Evolutionary conservation across 2,888 invertebrate genomes (phyloP).

Genomic region (Ethmia dodecea): DNA sequence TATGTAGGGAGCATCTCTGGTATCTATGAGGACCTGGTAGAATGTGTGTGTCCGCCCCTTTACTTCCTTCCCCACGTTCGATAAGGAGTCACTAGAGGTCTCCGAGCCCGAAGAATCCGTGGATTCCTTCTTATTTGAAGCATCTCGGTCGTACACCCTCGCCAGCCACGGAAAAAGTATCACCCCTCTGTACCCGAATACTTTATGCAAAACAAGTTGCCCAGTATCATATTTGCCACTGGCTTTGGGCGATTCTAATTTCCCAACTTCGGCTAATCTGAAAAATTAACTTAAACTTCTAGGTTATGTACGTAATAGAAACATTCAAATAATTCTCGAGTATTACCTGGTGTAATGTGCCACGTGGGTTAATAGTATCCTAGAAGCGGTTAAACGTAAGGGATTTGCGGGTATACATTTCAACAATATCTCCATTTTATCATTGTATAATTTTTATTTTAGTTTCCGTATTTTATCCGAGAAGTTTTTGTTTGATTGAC

Average conservation of each 20-base stretch:
- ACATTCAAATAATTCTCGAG: conserved; percentile 12
- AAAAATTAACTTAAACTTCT: conserved; percentile 17
- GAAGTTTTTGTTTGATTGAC: conserved; percentile 48
- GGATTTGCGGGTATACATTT: conserved; percentile 60
- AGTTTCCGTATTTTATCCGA: conserved; percentile 26
- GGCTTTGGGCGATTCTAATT: conserved; percentile 90
- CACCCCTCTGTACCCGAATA: conserved; percentile 98
- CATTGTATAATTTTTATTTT: conserved; percentile 60
- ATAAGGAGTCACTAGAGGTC: conserved; percentile 50
- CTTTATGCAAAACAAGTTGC: conserved; percentile 95
- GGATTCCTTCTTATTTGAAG: conserved; percentile 82
- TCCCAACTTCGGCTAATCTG: conserved; percentile 96
- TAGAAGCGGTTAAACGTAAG: conserved; percentile 52
- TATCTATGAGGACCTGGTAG: conserved; percentile 98
- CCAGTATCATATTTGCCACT: conserved; percentile 97
- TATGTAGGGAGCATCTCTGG: conserved; percentile 97
- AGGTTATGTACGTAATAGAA: conserved; percentile 59
- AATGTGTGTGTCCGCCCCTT: conserved; percentile 95
- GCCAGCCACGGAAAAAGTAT: conserved; percentile 98
- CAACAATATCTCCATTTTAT: conserved; percentile 73
- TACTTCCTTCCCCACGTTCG: conserved; percentile 87
- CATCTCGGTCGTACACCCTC: conserved; percentile 95
- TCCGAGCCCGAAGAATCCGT: conserved; percentile 45
- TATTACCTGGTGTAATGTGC: conserved; percentile 66
- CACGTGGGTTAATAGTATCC: conserved; percentile 58